Evolutionary conservation across 2,797 vertebrate genomes (phyloP).

Genomic region (Cuculus canorus): DNA sequence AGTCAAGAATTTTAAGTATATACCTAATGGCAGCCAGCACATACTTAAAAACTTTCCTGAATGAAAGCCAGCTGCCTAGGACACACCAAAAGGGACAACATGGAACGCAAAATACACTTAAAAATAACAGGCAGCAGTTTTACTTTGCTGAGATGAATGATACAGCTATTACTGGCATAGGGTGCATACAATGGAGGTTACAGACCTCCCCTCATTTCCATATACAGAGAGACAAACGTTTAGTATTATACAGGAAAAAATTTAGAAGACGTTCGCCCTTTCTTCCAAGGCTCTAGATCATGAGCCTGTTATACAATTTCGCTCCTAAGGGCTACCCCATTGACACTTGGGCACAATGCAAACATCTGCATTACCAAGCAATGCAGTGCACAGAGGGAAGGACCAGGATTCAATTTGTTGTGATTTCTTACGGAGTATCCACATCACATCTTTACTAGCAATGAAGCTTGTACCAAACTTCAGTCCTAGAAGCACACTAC

Average conservation of each 20-base stretch:
- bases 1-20: background rate
- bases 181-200: background rate
- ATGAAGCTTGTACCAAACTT: background rate
- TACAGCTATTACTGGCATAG: background rate
- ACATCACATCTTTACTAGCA: background rate
- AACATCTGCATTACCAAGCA: background rate
- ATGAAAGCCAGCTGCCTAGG: background rate
- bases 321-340: background rate
- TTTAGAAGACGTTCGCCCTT: background rate
- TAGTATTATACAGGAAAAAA: background rate
- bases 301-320: background rate
- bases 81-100: background rate
- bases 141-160: background rate
- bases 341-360: background rate
- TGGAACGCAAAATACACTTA: background rate
- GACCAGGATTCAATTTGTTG: rapidly evolving
- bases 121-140: background rate
- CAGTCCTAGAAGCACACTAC: background rate
- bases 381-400: background rate
- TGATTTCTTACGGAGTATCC: background rate
- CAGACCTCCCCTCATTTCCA: background rate
- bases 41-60: background rate
- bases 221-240: background rate
- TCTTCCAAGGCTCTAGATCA: background rate
- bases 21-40: background rate